Percentiles rank a stretch among this genome's conserved stretches.
Conservation (phyloP, 2,797 vertebrate genomes). For the Helostoma temminkii region DNA sequence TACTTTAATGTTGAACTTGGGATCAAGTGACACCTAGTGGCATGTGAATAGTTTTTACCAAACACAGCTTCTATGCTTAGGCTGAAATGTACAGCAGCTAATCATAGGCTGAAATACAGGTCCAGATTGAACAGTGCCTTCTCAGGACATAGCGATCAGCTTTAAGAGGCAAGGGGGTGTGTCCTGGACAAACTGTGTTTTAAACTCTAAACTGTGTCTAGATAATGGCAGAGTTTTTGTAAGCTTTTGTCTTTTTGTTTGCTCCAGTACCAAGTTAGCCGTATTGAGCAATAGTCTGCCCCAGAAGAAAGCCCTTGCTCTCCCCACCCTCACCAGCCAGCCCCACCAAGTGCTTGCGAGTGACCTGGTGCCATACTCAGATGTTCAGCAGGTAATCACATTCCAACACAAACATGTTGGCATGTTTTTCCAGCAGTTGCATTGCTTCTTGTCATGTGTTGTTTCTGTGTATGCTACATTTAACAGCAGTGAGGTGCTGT, state of each 20-base stretch:
- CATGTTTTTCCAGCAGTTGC: neutral
- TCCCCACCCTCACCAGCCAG: slow-evolving; percentile 95
- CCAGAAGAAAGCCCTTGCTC: slow-evolving; percentile 90
- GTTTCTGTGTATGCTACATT: slow-evolving; percentile 15
- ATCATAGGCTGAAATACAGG: slow-evolving; percentile 1
- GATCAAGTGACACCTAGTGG: slow-evolving; percentile 11
- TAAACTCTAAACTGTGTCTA: neutral
- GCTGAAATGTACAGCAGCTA: too few species aligned
- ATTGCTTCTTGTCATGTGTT: neutral
- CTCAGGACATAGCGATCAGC: neutral
- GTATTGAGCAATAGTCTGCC: slow-evolving; percentile 90
- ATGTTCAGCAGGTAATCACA: slow-evolving; percentile 92
- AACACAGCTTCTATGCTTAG: slow-evolving; percentile 15
- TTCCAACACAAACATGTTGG: neutral
- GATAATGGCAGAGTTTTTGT: neutral
- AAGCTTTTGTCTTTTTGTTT: slow-evolving; percentile 1
- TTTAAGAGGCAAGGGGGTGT: slow-evolving; percentile 1
- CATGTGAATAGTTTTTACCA: neutral
- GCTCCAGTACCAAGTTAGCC: slow-evolving; percentile 90
- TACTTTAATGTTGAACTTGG: neutral
- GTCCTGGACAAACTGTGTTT: neutral
- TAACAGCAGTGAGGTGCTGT: neutral
- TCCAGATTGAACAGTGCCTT: neutral
- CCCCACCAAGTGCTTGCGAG: slow-evolving; percentile 97
- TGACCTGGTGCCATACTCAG: slow-evolving; percentile 91